phyloP scores from a whole-genome alignment of 2,113 vertebrate genomes.

The Brachionichthys hirsutus region DNA sequence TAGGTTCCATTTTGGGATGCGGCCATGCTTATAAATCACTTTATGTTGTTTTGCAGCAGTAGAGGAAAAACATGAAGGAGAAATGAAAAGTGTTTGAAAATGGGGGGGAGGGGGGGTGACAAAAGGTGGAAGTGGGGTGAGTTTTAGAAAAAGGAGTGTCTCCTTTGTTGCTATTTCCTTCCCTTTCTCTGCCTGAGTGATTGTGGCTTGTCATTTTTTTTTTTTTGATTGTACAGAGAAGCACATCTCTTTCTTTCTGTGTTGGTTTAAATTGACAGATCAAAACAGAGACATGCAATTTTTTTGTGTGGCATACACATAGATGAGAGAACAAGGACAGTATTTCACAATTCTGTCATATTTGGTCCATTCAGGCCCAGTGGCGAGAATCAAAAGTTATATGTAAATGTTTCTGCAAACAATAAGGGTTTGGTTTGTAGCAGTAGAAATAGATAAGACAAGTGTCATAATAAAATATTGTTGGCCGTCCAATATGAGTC shows the following conservation, averaged over 20 bases:
- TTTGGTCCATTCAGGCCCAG: no score
- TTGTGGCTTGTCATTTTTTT: conserved; percentile 28
- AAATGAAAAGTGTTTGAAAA: conserved; percentile 39
- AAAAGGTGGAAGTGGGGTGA: conserved; percentile 52
- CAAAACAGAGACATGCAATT: conserved; percentile 20
- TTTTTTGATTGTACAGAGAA: conserved; percentile 43
- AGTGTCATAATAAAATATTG: no score
- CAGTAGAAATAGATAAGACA: no score
- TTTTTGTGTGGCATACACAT: conserved; percentile 28
- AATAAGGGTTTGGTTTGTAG: no score
- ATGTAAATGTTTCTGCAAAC: no score
- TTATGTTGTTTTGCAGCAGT: conserved; percentile 53
- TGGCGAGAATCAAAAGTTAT: no score
- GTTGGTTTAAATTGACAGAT: conserved; percentile 26
- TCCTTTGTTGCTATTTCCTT: conserved; percentile 32
- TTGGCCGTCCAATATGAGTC: no score
- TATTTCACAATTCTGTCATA: no score
- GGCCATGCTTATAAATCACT: conserved; percentile 59
- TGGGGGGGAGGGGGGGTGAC: conserved; percentile 28
- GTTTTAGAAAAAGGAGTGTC: conserved; percentile 21
- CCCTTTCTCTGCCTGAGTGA: conserved; percentile 15
- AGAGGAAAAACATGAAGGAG: conserved; percentile 46
- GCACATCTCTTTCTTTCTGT: conserved; percentile 19
- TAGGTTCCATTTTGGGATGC: conserved; percentile 61
- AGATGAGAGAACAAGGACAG: conserved; percentile 29